Conservation (phyloP, 2,113 vertebrate genomes). For the Heterochromis multidens region DNA sequence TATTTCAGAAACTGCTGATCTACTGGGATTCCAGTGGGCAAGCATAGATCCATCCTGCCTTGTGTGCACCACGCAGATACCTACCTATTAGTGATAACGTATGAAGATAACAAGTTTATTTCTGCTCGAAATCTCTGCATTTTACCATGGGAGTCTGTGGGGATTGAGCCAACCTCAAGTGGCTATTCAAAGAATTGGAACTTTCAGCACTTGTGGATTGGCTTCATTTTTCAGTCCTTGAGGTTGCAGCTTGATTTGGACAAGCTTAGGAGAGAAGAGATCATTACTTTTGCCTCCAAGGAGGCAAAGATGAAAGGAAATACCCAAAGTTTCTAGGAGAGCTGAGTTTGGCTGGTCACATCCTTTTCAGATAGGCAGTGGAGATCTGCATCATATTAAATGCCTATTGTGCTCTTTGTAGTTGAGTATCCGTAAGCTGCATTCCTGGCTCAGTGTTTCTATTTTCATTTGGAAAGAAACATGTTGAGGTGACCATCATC, state of each 20-base stretch:
- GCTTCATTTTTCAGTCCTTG: neutral
- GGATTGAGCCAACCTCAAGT: neutral
- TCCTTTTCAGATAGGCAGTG: slow-evolving; percentile 21
- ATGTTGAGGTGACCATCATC: neutral
- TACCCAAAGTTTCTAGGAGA: slow-evolving; percentile 26
- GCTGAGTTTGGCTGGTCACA: slow-evolving; percentile 20
- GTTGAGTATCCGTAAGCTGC: slow-evolving; percentile 10
- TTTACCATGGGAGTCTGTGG: neutral
- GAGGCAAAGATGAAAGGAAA: slow-evolving; percentile 45
- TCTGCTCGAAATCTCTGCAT: neutral
- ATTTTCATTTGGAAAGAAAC: slow-evolving; percentile 6
- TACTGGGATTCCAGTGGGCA: neutral
- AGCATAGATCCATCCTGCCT: neutral
- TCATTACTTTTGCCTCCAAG: slow-evolving; percentile 30
- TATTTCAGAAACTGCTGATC: neutral
- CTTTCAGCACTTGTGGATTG: neutral
- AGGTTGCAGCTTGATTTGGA: neutral
- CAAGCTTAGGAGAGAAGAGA: neutral
- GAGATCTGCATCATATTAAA: slow-evolving; percentile 44
- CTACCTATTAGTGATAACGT: too few relatives aligned
- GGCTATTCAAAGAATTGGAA: neutral
- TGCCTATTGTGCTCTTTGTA: slow-evolving; percentile 24
- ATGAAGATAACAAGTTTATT: too few relatives aligned
- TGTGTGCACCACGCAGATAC: neutral
- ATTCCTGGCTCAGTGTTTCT: neutral